Conservation (phyloP, 2,888 invertebrate species). For the Drosophila subquinaria region DNA sequence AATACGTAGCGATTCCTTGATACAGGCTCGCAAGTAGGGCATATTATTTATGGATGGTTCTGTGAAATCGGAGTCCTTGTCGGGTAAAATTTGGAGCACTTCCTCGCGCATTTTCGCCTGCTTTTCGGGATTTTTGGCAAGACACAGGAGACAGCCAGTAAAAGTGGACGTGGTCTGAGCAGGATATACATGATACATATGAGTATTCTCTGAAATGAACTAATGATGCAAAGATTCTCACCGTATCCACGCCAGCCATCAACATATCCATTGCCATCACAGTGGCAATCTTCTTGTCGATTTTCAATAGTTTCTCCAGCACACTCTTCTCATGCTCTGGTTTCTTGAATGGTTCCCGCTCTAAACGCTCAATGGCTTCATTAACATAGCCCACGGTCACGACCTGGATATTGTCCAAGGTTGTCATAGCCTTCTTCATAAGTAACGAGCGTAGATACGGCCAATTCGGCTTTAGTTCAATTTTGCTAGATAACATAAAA, state of each 20-base stretch:
- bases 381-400: conserved; percentile 80
- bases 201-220: neutral
- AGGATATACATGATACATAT: neutral
- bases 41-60: conserved; percentile 86
- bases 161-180: conserved; percentile 38
- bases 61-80: conserved; percentile 85
- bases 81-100: conserved; percentile 85
- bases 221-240: conserved; percentile 80
- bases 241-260: conserved; percentile 90
- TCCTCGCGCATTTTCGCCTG: conserved; percentile 89
- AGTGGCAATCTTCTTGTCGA: conserved; percentile 88
- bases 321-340: conserved; percentile 86
- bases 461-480: conserved; percentile 60
- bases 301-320: conserved; percentile 88
- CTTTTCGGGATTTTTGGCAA: conserved; percentile 88
- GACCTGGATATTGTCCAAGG: conserved; percentile 69
- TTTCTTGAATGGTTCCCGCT: conserved; percentile 37
- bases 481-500: conserved; percentile 30
- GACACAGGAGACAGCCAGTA: conserved; percentile 63
- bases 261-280: conserved; percentile 91
- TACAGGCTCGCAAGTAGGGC: conserved; percentile 90
- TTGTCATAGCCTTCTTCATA: conserved; percentile 53
- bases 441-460: conserved; percentile 54
- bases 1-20: conserved; percentile 90
- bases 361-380: conserved; percentile 79